phyloP scores from a whole-genome alignment of 2,888 invertebrate genomes.

The Neoascia interrupta region DNA sequence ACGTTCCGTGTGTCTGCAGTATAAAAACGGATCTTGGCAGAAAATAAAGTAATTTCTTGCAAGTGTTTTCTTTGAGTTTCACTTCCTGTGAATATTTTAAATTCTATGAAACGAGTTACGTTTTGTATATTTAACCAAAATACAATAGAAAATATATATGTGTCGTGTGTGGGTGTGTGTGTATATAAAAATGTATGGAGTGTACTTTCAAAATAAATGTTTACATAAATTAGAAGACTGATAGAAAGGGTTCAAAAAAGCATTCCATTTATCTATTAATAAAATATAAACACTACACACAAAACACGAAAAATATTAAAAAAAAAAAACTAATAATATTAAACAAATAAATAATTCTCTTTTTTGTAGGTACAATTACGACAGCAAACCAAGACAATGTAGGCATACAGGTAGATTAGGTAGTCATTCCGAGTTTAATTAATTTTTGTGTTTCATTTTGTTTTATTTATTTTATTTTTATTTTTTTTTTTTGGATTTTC shows the following conservation, averaged over 20 bases:
- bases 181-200: too few species aligned
- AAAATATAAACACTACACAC: constrained; percentile 29
- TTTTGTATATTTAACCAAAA: too few species aligned
- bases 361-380: constrained; percentile 62
- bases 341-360: constrained; percentile 34
- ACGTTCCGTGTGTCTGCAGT: too few species aligned
- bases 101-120: constrained; percentile 26
- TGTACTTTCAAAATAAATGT: neutral
- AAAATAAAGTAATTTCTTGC: too few species aligned
- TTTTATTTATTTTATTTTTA: constrained; percentile 49
- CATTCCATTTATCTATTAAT: constrained; percentile 27
- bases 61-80: too few species aligned
- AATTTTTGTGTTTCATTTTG: constrained; percentile 65
- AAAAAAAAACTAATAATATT: constrained; percentile 2
- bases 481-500: constrained; percentile 43
- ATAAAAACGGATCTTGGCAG: too few species aligned
- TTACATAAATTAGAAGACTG: too few species aligned
- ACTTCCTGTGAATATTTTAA: neutral
- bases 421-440: constrained; percentile 72
- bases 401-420: constrained; percentile 72
- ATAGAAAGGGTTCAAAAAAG: neutral
- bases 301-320: constrained; percentile 1
- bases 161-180: neutral
- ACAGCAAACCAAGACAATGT: constrained; percentile 72
- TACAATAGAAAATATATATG: neutral